Evolutionary conservation across 1,140 invertebrate genomes (phyloP).

Genomic region (Dreissena polymorpha): DNA sequence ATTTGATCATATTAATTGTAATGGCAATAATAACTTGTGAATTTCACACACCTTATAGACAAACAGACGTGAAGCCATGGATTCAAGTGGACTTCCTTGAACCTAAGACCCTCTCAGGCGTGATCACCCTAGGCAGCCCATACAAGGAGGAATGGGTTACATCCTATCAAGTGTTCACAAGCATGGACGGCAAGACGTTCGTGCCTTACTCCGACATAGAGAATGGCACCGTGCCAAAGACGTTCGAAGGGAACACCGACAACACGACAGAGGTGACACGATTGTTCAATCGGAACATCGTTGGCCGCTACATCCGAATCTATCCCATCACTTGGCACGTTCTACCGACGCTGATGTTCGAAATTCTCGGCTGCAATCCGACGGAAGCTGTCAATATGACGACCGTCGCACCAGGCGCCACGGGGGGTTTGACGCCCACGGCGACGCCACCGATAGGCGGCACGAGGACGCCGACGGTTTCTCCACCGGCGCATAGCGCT

Average conservation of each 20-base stretch:
- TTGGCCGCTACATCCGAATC: conserved; percentile 60
- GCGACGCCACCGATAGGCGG: neutral
- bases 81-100: conserved; percentile 76
- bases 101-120: conserved; percentile 74
- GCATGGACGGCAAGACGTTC: conserved; percentile 68
- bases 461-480: neutral
- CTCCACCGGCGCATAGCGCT: neutral
- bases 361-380: conserved; percentile 66
- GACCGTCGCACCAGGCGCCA: neutral
- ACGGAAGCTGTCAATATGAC: conserved; percentile 40
- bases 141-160: conserved; percentile 72
- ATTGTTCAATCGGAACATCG: conserved; percentile 60
- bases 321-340: conserved; percentile 43
- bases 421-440: conserved; percentile 23
- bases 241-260: conserved; percentile 62
- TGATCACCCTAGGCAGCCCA: conserved; percentile 60
- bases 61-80: conserved; percentile 53
- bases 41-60: conserved; percentile 32
- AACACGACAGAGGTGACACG: conserved; percentile 34
- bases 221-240: conserved; percentile 33
- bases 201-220: conserved; percentile 58
- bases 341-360: conserved; percentile 56
- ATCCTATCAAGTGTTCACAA: conserved; percentile 71
- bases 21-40: neutral
- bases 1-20: neutral